phyloP scores from a whole-genome alignment of 2,888 invertebrate species.

The Archips xylosteana region DNA sequence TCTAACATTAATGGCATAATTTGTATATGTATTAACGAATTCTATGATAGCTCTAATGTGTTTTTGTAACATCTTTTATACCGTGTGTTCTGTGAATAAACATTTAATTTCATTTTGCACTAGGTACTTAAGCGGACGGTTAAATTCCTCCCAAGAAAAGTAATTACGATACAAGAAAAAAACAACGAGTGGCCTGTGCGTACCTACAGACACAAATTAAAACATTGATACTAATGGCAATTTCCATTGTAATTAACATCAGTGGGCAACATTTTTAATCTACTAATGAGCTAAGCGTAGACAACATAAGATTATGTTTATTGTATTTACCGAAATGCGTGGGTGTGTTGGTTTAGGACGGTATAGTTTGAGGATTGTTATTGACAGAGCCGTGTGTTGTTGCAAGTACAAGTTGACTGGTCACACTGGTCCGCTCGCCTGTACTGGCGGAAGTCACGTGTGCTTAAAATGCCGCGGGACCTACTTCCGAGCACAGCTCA shows the following conservation, averaged over 20 bases:
- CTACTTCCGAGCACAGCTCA: slow-evolving; percentile 16
- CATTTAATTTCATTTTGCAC: neutral
- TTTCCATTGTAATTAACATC: neutral
- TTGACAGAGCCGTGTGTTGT: neutral
- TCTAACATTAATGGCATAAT: too few species aligned
- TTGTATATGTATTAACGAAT: too few species aligned
- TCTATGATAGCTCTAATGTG: too few species aligned
- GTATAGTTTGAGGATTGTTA: slow-evolving; percentile 9
- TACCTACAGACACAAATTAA: neutral
- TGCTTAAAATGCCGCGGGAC: slow-evolving; percentile 7
- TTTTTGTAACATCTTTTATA: too few species aligned
- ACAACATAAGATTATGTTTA: neutral
- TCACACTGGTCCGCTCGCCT: slow-evolving; percentile 6
- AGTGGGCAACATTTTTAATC: slow-evolving; percentile 1
- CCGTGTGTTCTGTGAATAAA: too few species aligned
- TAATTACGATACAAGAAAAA: neutral
- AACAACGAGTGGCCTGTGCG: neutral
- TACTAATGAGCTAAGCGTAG: neutral
- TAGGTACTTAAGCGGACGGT: neutral
- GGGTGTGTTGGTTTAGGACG: slow-evolving; percentile 2
- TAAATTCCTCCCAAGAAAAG: neutral
- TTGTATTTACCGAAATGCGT: slow-evolving; percentile 11
- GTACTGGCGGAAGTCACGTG: slow-evolving; percentile 24
- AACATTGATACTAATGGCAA: neutral
- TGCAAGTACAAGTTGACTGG: neutral